Evolutionary conservation across 2,888 invertebrate genomes (phyloP), one percentile per base, ranked within the genome.

Genomic region (Diaperis boleti): DNA sequence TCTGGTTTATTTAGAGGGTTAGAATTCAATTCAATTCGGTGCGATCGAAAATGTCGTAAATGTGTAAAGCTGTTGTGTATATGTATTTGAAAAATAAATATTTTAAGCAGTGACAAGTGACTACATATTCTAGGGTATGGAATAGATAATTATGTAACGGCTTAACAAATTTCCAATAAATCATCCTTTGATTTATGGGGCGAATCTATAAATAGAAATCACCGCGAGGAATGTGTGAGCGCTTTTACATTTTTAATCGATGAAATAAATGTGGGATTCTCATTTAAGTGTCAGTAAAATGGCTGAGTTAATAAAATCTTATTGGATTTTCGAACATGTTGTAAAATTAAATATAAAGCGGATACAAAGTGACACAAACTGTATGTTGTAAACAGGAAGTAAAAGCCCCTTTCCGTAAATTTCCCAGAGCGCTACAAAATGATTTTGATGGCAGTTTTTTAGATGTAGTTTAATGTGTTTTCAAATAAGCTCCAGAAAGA

Each of bases 321-420:
- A 39, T 37, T 52, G 14, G 26, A 39, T 8, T 22, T 39, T 52
- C 13, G 20, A 8, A 37, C 37, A 20, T 22, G 52, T 39, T 39
- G 37, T 37, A 39, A 37, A 52, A 52, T 52, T 52, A 52, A 52
- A 52, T 52, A 52, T 37, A 52, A 52, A 15, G 14, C 8, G 17
- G 41, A 1, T 3, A 49, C 47, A 52, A 52, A 52, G 52, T 37
- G 22, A 14, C 20, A 52, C 52, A 52, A 52, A 35, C 31, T 33
- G 20, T 18, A 35, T 10, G 35, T 49, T 18, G 35, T 52, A 20
- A 52, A 52, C 20, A 18, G 13, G 22, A 52, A 52, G 37, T 52
- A 52, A 52, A 52, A 50, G 18, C 13, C 20, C 33, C 10, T 13
- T 8, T 31, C 1, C 31, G 13, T 49, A 35, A 35, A 49, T 49